Base-by-base conservation (phyloP, 1,140 invertebrate species). In the Caenorhabditis remanei region DNA sequence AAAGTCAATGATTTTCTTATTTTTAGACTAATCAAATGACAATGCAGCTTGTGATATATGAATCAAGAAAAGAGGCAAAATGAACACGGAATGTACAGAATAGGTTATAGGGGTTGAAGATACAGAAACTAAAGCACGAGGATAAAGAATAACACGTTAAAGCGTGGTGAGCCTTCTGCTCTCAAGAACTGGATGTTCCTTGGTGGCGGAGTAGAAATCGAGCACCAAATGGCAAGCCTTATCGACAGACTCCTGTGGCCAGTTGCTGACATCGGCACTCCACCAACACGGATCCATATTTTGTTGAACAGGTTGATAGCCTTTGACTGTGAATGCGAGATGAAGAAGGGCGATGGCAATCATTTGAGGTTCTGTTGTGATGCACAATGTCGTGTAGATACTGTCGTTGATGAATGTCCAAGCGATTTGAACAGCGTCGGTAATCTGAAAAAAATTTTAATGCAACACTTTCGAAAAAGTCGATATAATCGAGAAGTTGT, bases 341-440 rank as follows among this genome's bases (percentile, higher is more conserved):
- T 93, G 89, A 21, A 92, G 63, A 13, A 92, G 61, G 14, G 91
- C 89, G 21, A 92, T 91, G n/a, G 91, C 92, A 56, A 92, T 91
- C 21, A 92, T 89, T 91, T 99, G 98, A 14, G 98, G 97, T 93
- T 99, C 98, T 97, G 98, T 99, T 94, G 99, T 97, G 4, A 99
- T 94, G 89, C 96, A 97, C 24, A 99, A 94, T 7, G 97, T 99
- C 16, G 98, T 99, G 92, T 97, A 98, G 79, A 98, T 94, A 93
- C 96, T 97, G 93, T 99, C 98, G 94, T 99, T 99, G 0, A 99
- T 97, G 94, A 99, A 99, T 40, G 97, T 99, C 98, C 98, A 99
- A 2, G 98, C 97, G 96, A 98, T 99, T 94, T 99, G 97, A 8
- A 99, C 96, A 95, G 99, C 96, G 93, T 97, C 97, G 91, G 98